phyloP scores from a whole-genome alignment of 1,140 invertebrate genomes.

The Chymomyza costata region DNA sequence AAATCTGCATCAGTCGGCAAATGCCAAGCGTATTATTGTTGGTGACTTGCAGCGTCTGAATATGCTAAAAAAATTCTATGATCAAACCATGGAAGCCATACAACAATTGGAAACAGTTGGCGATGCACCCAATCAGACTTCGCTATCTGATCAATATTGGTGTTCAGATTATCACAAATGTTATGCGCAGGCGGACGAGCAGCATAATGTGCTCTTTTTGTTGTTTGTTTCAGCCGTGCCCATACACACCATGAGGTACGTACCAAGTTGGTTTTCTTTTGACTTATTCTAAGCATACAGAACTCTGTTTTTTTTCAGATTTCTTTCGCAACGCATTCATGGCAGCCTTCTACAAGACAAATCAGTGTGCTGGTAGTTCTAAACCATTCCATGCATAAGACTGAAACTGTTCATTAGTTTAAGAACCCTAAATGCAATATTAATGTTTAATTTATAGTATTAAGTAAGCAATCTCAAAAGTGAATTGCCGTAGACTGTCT shows the following conservation, averaged over 20 bases:
- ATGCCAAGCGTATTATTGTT: conserved; percentile 52
- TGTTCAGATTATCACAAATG: conserved; percentile 69
- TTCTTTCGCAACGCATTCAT: conserved; percentile 35
- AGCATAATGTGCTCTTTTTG: conserved; percentile 50
- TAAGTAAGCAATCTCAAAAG: too few species aligned
- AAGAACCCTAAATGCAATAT: too few species aligned
- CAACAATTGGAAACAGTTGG: conserved; percentile 27
- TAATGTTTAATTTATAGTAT: too few species aligned
- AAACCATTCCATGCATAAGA: conserved; percentile 3
- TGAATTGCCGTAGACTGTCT: too few species aligned
- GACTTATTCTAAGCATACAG: not conserved
- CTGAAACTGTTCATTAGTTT: too few species aligned
- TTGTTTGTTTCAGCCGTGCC: conserved; percentile 63
- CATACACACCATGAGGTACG: conserved; percentile 62
- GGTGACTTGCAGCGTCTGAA: conserved; percentile 61
- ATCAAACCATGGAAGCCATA: conserved; percentile 54
- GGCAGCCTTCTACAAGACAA: conserved; percentile 33
- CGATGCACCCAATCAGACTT: not conserved
- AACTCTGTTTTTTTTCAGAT: conserved; percentile 13
- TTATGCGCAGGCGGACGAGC: conserved; percentile 52
- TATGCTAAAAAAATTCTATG: conserved; percentile 60
- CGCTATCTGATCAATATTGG: conserved; percentile 58
- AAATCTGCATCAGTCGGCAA: conserved; percentile 55
- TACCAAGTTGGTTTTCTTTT: not conserved
- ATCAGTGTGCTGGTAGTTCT: conserved; percentile 33